phyloP scores from a whole-genome alignment of 2,888 invertebrate genomes.

The Junonia oenone region DNA sequence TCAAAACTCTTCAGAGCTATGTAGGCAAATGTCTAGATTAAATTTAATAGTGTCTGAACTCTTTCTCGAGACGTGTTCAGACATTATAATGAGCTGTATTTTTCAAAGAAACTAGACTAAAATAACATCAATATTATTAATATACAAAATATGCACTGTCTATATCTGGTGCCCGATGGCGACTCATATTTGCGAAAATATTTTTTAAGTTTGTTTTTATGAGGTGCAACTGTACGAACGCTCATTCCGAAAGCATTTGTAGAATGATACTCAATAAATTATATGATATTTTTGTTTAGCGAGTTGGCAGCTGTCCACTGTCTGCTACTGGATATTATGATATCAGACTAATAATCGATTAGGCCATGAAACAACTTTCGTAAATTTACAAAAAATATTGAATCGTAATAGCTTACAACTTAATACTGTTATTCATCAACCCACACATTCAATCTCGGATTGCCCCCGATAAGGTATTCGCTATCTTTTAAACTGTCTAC shows the following conservation, averaged over 20 bases:
- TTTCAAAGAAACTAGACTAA: conserved; percentile 46
- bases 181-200: conserved; percentile 47
- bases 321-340: conserved; percentile 52
- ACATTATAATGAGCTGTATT: conserved; percentile 35
- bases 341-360: conserved; percentile 54
- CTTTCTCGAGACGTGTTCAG: not conserved
- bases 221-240: conserved; percentile 68
- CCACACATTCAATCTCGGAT: conserved; percentile 21
- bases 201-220: conserved; percentile 69
- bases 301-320: conserved; percentile 69
- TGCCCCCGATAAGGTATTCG: conserved; percentile 45
- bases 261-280: conserved; percentile 73
- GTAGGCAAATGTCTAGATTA: not conserved
- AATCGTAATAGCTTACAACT: conserved; percentile 1
- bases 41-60: not conserved
- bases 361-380: conserved; percentile 38
- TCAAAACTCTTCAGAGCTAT: not conserved
- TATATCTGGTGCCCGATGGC: conserved; percentile 42
- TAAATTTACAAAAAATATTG: conserved; percentile 22
- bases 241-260: conserved; percentile 60
- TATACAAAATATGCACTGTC: conserved; percentile 44
- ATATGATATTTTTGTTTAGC: conserved; percentile 71
- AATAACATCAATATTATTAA: conserved; percentile 47
- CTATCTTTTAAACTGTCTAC: conserved; percentile 54
- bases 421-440: conserved; percentile 19